These are phyloP conservation scores for Apodemus agrarius DNA, from an alignment of 2,797 vertebrate species.

Conservation along the genomic window DNA sequence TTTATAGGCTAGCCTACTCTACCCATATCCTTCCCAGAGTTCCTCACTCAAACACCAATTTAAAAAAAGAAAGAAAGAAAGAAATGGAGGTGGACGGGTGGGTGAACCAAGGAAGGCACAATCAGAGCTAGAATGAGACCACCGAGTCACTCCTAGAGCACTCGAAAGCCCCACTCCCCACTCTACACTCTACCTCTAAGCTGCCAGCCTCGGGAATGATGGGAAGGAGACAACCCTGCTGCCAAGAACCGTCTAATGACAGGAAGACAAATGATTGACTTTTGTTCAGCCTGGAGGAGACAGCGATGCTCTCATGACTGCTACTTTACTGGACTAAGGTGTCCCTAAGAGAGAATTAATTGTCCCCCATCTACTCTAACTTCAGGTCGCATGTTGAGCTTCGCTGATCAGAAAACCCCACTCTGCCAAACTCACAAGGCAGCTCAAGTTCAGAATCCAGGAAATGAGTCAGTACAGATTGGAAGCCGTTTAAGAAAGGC, in stretches of 20 bases:
- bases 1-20: neutral
- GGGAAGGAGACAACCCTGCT: constrained; percentile 59
- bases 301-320: neutral
- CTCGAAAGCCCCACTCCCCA: constrained; percentile 49
- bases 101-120: constrained; percentile 47
- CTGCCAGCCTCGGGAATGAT: constrained; percentile 72
- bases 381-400: neutral
- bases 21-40: neutral
- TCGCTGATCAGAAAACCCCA: neutral
- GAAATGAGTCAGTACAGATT: neutral
- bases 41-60: neutral
- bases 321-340: neutral
- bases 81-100: neutral
- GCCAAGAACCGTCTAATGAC: constrained; percentile 42
- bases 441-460: neutral
- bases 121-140: constrained; percentile 73
- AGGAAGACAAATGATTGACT: constrained; percentile 57
- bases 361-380: neutral
- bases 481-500: neutral
- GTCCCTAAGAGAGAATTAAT: neutral
- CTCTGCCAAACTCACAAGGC: neutral
- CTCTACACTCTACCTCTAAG: constrained; percentile 62
- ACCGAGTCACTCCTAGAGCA: constrained; percentile 27
- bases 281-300: constrained; percentile 7
- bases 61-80: neutral